phyloP scores from a whole-genome alignment of 1,140 invertebrate genomes.

The Papilio dardanus region DNA sequence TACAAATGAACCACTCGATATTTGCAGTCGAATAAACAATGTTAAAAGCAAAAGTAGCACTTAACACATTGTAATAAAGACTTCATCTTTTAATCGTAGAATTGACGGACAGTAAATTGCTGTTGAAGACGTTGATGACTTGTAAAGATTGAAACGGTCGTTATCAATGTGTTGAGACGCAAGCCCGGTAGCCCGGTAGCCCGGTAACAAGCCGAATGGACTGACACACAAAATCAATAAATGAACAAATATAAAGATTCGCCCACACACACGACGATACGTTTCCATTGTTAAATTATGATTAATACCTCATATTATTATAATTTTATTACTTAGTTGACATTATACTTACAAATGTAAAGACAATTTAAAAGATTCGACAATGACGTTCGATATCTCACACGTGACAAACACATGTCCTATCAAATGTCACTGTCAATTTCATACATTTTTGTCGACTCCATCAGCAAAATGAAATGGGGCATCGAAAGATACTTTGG shows the following conservation, averaged over 20 bases:
- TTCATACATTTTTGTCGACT: too few species aligned
- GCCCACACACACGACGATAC: conserved; percentile 59
- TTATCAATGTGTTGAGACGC: conserved; percentile 55
- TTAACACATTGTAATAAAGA: conserved; percentile 54
- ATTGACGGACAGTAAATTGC: conserved; percentile 30
- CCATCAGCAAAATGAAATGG: too few species aligned
- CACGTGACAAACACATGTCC: too few species aligned
- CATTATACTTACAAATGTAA: too few species aligned
- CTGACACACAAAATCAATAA: conserved; percentile 69
- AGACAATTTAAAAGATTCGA: too few species aligned
- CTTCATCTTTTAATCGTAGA: conserved; percentile 28
- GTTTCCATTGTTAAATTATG: conserved; percentile 52
- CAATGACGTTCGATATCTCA: too few species aligned
- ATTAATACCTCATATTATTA: conserved; percentile 11
- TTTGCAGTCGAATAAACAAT: conserved; percentile 28
- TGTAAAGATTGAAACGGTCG: conserved; percentile 61
- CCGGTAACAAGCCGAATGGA: conserved; percentile 66
- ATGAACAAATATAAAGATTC: conserved; percentile 63
- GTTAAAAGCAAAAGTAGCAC: conserved; percentile 38
- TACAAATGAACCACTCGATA: conserved; percentile 43
- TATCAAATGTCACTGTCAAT: too few species aligned
- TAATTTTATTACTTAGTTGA: too few species aligned
- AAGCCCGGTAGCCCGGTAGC: conserved; percentile 74
- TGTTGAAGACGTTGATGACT: conserved; percentile 57
- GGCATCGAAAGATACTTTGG: too few species aligned